Base-by-base conservation (phyloP, 2,888 invertebrate genomes). In the Achlya flavicornis region DNA sequence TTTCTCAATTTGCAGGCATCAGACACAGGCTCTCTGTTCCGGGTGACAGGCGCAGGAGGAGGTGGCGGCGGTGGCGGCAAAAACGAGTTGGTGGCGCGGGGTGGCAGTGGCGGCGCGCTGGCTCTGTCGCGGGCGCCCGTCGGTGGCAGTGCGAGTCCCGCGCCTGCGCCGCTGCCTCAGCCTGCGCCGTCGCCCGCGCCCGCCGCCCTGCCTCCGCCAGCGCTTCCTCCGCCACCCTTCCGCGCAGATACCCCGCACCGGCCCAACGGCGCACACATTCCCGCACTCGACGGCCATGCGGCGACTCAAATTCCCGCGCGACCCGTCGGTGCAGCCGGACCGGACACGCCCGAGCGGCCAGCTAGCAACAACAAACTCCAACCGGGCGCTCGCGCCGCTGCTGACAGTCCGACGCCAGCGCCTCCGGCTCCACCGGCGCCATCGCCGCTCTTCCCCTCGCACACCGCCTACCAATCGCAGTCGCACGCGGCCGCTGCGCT, bases 171-270 rank as follows among this genome's bases (percentile, higher is more conserved):
- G 74, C 95, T 96, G 75, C 95, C 95, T 74, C 95, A 95, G 76
- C 96, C 96, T 73, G 94, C 95, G 73, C 96, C 96, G 68, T 95
- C 96, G 78, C 96, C 96, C 77, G 96, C 96, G 80, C 96, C 96
- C 78, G 96, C 96, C 78, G 94, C 95, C 74, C 92, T 95, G 77
- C 95, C 95, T 70, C 95, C 95, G 76, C 95, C 95, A 77, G 95
- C 95, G 73, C 92, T 95, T 73, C 95, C 95, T 71, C 95, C 95
- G 77, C 95, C 95, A 76, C 95, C 95, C 74, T 95, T 95, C 87
- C 94, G 95, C 87, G 90, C 90, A 75, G 92, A 92, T 78, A 87
- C 91, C 16, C 91, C 91, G 53, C 90, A 90, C 72, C 84, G 91
- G 38, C 79, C 89, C 68, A 90, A 84, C 78, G 85, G 89, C 70